Evolutionary conservation across 2,888 invertebrate species (phyloP), one percentile per base, ranked within the genome.

Genomic region (Conus canariensis): DNA sequence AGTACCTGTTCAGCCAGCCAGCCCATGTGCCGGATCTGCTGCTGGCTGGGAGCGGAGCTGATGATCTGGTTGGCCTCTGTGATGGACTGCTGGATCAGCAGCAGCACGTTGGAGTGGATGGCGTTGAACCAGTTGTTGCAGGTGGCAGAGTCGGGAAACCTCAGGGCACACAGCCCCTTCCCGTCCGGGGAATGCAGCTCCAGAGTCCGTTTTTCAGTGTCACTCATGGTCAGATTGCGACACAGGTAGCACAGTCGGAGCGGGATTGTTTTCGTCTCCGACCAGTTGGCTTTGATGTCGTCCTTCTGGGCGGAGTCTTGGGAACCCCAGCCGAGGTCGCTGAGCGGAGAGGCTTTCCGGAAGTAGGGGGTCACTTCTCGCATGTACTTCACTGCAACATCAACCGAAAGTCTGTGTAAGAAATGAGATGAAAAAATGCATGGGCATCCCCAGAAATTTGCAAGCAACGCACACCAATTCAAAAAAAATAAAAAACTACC

Each of bases 281-380:
- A 98, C 94, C 98, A 95, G 92, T 93, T 94, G 64, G 94, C 91
- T 90, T 93, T 93, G 16, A 88, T 94, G 93, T 89, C 94, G 60
- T 92, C 92, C 89, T 92, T 92, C 85, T 92, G 93, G 30, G 91
- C 91, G 0, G 92, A 91, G 85, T 93, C 93, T 87, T 93, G 92
- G 30, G 92, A 93, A 96, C 98, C 98, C 99, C 99, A 99, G 12
- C 99, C 99, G 91, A 99, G 98, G 96, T 99, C 99, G 93, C 98
- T 95, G 98, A 99, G 98, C 94, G 99, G 98, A 94, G 99, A 98
- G 59, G 99, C 99, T 96, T 99, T 99, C 89, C 99, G 98, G 97
- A 99, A 99, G 96, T 99, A 99, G 89, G 99, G 99, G 88, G 99
- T 99, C 93, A 99, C 99, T 97, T 99, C 99, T 87, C 99, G 97